A percentile compares a stretch with the other conserved stretches of the same genome.
Conservation (phyloP, 2,888 invertebrate species). For the Heliconius erato region DNA sequence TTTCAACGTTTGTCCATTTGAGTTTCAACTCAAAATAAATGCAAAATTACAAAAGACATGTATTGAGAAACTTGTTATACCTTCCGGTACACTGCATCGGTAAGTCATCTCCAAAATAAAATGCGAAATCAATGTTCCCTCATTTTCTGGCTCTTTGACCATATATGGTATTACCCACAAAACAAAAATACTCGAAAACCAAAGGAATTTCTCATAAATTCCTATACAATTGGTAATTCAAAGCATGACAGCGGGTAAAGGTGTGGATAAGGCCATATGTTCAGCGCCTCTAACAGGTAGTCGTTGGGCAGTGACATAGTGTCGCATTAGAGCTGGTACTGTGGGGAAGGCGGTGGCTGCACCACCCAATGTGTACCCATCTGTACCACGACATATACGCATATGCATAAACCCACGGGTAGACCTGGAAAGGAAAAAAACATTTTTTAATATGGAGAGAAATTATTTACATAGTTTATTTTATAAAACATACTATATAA, state of each 20-base stretch:
- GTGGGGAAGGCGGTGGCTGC: slow-evolving; percentile 96
- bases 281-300: slow-evolving; percentile 98
- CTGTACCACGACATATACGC: slow-evolving; percentile 93
- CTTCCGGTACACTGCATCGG: neutral
- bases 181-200: slow-evolving; percentile 19
- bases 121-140: slow-evolving; percentile 11
- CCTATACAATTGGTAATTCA: slow-evolving; percentile 65
- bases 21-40: slow-evolving; percentile 27
- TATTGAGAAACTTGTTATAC: neutral
- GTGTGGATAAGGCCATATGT: slow-evolving; percentile 97
- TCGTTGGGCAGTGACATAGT: slow-evolving; percentile 95
- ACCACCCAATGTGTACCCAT: slow-evolving; percentile 95
- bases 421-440: slow-evolving; percentile 88
- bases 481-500: no score
- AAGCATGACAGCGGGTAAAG: slow-evolving; percentile 93
- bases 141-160: neutral
- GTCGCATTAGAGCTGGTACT: slow-evolving; percentile 97
- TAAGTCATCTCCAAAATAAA: slow-evolving; percentile 36
- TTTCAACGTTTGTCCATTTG: slow-evolving; percentile 8
- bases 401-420: slow-evolving; percentile 98
- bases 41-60: neutral
- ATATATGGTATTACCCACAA: neutral
- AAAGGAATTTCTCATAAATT: slow-evolving; percentile 35
- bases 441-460: neutral
- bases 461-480: neutral